Base-by-base conservation (phyloP, 2,888 invertebrate genomes). In the Lasioglossum figueresi region DNA sequence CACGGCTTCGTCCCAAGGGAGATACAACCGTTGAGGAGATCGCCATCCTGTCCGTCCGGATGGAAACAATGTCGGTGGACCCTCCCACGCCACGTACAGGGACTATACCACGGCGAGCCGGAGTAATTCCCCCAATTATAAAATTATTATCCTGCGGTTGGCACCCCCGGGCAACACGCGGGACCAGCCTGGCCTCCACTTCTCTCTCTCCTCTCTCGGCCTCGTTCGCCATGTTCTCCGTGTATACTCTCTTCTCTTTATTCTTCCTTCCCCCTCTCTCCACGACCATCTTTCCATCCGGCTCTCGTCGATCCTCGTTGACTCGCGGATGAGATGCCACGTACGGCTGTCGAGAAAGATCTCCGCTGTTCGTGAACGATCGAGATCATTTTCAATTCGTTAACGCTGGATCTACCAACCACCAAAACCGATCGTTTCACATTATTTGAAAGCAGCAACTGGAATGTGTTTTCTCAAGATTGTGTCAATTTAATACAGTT, bases 71-170 rank as follows among this genome's bases (percentile, higher is more conserved):
- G 93, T 93, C 90, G 89, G 86, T 85, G 89, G 89, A 90, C 91
- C 94, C 94, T 94, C 94, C 94, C 94, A 94, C 94, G 94, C 94
- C 91, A 91, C 90, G 90, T 89, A 90, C 89, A 88, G 87, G 89
- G 93, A 93, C 93, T 93, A 93, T 93, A 93, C 93, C 91, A 92
- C 91, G 91, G 92, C 93, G 93, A 94, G 94, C 93, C 94, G 82
- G 91, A 93, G 94, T 94, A 94, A 94, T 94, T 94, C 94, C 94
- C 93, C 93, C 94, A 94, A 94, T 94, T 94, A 94, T 94, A 94
- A 94, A 94, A 94, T 94, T 94, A 94, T 94, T 94, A 94, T 94
- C 94, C 94, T 94, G 94, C 92, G 94, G 94, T 94, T 94, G 93
- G 94, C 94, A 94, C 94, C 94, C 94, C 92, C 93, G 91, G 94